A percentile compares a stretch with the other conserved stretches of the same genome.
Evolutionary conservation across 2,888 invertebrate species (phyloP).

Genomic region (Galerucella pusilla): DNA sequence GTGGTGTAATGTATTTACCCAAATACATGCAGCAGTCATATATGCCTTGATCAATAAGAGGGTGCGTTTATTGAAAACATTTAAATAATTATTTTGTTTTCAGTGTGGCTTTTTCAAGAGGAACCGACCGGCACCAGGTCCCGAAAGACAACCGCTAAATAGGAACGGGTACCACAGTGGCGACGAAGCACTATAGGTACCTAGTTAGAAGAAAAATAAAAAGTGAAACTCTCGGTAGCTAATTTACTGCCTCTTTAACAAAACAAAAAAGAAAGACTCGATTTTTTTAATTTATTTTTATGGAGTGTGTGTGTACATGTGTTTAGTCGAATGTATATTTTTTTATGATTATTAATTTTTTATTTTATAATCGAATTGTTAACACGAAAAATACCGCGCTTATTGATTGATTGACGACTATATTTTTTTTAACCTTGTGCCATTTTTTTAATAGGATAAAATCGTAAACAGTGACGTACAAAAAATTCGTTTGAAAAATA

Average conservation of each 20-base stretch:
- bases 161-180: slow-evolving; percentile 77
- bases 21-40: no score
- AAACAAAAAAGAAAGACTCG: slow-evolving; percentile 50
- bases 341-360: slow-evolving; percentile 43
- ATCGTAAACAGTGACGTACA: neutral
- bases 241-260: slow-evolving; percentile 45
- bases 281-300: slow-evolving; percentile 53
- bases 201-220: slow-evolving; percentile 59
- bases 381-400: slow-evolving; percentile 20
- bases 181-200: slow-evolving; percentile 75
- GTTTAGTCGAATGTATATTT: slow-evolving; percentile 48
- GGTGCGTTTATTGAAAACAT: neutral
- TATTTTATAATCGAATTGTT: slow-evolving; percentile 23
- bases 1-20: neutral
- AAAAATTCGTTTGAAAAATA: neutral
- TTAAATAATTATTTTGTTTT: slow-evolving; percentile 51
- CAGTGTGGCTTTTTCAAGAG: slow-evolving; percentile 95
- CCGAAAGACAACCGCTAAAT: slow-evolving; percentile 87
- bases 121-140: slow-evolving; percentile 84
- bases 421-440: slow-evolving; percentile 28
- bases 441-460: slow-evolving; percentile 13
- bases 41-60: no score
- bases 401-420: slow-evolving; percentile 6
- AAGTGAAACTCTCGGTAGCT: slow-evolving; percentile 42
- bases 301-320: slow-evolving; percentile 50